Percentiles rank a stretch among this genome's conserved stretches.
Conservation (phyloP, 2,113 vertebrate species). For the Gadus macrocephalus region DNA sequence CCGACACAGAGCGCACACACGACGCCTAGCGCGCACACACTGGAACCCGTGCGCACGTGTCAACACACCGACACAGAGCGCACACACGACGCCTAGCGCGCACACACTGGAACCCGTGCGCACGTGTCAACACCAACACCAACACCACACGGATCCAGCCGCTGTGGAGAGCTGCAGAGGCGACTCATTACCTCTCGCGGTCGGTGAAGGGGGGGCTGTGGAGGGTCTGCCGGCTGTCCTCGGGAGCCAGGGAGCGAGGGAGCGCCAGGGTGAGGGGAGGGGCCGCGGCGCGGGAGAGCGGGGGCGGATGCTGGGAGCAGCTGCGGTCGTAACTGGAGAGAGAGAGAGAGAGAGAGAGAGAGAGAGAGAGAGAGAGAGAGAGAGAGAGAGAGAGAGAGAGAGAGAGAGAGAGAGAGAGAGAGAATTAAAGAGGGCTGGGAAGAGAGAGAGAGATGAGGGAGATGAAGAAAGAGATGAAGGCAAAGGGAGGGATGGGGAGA, state of each 20-base stretch:
- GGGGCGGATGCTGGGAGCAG: slow-evolving; percentile 73
- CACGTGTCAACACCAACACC: slow-evolving; percentile 15
- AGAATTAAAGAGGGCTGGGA: slow-evolving; percentile 10
- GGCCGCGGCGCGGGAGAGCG: slow-evolving; percentile 67
- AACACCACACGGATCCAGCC: slow-evolving; percentile 11
- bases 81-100: not conserved
- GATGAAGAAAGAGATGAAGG: slow-evolving; percentile 8
- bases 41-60: slow-evolving; percentile 12
- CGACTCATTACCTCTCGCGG: slow-evolving; percentile 76
- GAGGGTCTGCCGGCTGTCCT: slow-evolving; percentile 77
- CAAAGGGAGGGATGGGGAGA: not conserved
- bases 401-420: slow-evolving; percentile 14
- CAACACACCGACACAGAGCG: slow-evolving; percentile 23
- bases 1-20: not conserved
- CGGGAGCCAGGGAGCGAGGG: slow-evolving; percentile 69
- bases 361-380: slow-evolving; percentile 13
- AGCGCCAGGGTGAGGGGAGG: slow-evolving; percentile 73
- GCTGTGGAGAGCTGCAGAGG: slow-evolving; percentile 30
- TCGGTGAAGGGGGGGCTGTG: slow-evolving; percentile 76
- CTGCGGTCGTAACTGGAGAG: slow-evolving; percentile 75
- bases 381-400: slow-evolving; percentile 12
- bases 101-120: slow-evolving; percentile 9
- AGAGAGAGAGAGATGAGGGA: slow-evolving; percentile 16
- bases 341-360: slow-evolving; percentile 29
- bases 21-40: not conserved